Evolutionary conservation across 1,140 invertebrate genomes (phyloP).

Genomic region (Sitophilus oryzae): DNA sequence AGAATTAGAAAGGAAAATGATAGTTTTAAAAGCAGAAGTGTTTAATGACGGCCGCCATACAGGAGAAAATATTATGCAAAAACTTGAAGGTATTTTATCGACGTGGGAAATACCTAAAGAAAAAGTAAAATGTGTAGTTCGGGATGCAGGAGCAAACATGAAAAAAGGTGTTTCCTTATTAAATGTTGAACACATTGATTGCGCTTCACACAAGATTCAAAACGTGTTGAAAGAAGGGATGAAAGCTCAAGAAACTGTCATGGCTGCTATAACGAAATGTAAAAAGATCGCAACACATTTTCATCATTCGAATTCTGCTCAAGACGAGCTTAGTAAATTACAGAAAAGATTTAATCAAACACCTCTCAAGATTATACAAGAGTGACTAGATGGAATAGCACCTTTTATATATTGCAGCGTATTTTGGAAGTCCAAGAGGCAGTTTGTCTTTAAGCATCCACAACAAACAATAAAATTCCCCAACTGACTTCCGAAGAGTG

Average conservation of each 20-base stretch:
- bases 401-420: too few species aligned
- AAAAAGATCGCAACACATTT: constrained; percentile 8
- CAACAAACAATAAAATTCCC: too few species aligned
- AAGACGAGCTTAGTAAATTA: constrained; percentile 7
- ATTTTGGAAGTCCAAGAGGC: too few species aligned
- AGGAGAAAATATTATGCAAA: too few species aligned
- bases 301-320: constrained; percentile 10
- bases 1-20: too few species aligned
- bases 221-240: constrained; percentile 7
- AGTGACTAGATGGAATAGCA: too few species aligned
- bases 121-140: constrained; percentile 32
- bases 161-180: constrained; percentile 23
- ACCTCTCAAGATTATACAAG: too few species aligned
- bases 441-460: too few species aligned
- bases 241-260: not conserved
- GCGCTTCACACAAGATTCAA: constrained; percentile 11
- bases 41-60: too few species aligned
- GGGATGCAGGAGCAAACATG: constrained; percentile 33
- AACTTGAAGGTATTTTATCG: constrained; percentile 30
- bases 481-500: too few species aligned
- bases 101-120: constrained; percentile 32
- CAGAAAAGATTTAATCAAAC: constrained; percentile 7
- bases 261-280: not conserved
- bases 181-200: not conserved
- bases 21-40: too few species aligned